Evolutionary conservation across 2,797 vertebrate species (phyloP).

Genomic region (Ammospiza maritima): DNA sequence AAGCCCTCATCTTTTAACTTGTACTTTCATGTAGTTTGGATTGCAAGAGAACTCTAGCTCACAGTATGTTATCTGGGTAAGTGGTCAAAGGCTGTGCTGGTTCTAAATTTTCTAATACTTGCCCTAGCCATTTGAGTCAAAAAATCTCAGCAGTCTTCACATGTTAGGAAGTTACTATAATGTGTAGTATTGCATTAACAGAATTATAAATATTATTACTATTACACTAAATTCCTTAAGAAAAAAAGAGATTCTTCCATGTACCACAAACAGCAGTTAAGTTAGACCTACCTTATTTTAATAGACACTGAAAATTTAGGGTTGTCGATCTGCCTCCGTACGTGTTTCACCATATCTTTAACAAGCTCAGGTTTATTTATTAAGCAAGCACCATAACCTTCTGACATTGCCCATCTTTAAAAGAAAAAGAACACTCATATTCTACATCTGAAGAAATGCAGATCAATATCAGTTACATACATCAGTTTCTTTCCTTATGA

Average conservation of each 20-base stretch:
- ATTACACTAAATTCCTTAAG: neutral
- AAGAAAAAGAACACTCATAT: slow-evolving; percentile 38
- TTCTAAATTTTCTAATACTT: neutral
- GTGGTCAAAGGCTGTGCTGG: neutral
- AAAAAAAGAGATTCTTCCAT: neutral
- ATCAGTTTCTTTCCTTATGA: neutral
- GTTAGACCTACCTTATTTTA: slow-evolving; percentile 90
- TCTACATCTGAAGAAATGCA: slow-evolving; percentile 13
- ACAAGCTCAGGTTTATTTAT: slow-evolving; percentile 95
- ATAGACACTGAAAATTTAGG: slow-evolving; percentile 90
- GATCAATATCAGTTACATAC: neutral
- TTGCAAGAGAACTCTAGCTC: neutral
- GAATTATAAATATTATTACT: neutral
- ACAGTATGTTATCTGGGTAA: neutral
- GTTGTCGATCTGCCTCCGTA: slow-evolving; percentile 88
- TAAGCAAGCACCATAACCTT: slow-evolving; percentile 95
- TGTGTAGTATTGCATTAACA: neutral
- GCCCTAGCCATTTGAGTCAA: neutral
- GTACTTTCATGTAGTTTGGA: neutral
- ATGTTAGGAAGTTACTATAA: neutral
- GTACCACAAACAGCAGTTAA: neutral
- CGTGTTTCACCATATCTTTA: slow-evolving; percentile 91
- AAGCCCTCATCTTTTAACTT: neutral
- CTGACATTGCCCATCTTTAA: slow-evolving; percentile 93
- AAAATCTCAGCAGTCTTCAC: neutral